Conservation (phyloP, 2,113 vertebrate species). For the Centropus unirufus region DNA sequence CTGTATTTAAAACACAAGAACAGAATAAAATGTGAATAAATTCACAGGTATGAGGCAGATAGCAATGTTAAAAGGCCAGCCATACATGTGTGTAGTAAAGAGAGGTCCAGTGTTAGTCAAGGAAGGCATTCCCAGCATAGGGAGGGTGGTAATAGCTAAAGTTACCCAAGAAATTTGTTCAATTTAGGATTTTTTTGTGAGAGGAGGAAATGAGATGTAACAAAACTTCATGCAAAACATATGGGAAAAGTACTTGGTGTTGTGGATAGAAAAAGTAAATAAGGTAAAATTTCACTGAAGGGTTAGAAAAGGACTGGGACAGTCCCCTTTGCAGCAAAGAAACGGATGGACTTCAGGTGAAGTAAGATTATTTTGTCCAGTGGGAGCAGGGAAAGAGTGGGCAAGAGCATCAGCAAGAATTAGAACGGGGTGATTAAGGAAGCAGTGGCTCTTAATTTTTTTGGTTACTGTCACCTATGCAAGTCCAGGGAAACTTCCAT, state of each 20-base stretch:
- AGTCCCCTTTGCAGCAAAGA: not conserved
- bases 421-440: not conserved
- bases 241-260: not conserved
- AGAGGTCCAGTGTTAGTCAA: not conserved
- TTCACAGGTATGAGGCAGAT: fast-evolving
- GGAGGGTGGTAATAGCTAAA: not conserved
- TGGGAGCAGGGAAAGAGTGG: not conserved
- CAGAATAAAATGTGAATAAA: not conserved
- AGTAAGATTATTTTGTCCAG: not conserved
- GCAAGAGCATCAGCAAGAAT: not conserved
- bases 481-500: not conserved
- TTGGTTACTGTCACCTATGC: not conserved
- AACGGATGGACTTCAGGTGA: not conserved
- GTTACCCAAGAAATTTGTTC: not conserved
- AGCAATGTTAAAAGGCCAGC: not conserved
- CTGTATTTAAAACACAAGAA: not conserved
- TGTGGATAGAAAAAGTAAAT: not conserved
- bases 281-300: not conserved
- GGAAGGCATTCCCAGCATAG: not conserved
- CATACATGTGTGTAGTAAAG: not conserved
- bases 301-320: not conserved
- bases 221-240: not conserved
- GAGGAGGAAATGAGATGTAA: not conserved
- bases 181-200: not conserved
- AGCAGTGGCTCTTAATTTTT: not conserved